These are phyloP conservation scores for Drosophila aldrichi DNA, from an alignment of 2,888 invertebrate species.

Conservation along the genomic window DNA sequence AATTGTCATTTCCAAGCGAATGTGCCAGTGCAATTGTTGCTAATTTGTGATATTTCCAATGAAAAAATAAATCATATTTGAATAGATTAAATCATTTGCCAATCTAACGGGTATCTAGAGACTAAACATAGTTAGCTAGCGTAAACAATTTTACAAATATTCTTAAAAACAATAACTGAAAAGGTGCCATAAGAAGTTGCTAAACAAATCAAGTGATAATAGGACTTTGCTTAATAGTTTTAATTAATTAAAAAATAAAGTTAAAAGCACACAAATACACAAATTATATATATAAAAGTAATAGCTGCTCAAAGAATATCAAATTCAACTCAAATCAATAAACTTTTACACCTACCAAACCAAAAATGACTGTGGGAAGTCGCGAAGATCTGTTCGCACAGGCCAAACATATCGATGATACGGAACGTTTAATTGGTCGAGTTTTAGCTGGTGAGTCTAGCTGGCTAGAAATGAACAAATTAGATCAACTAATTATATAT, in stretches of 20 bases:
- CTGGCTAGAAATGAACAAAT: neutral
- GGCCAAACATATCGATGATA: constrained; percentile 83
- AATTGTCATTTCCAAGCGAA: constrained; percentile 57
- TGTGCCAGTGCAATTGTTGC: constrained; percentile 50
- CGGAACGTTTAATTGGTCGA: constrained; percentile 84
- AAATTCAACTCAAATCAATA: neutral
- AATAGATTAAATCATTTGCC: constrained; percentile 38
- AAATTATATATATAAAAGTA: neutral
- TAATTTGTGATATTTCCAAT: constrained; percentile 74
- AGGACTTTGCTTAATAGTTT: constrained; percentile 13
- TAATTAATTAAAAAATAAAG: constrained; percentile 1
- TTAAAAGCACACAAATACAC: constrained; percentile 10
- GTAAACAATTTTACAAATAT: constrained; percentile 36
- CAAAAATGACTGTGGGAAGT: constrained; percentile 84
- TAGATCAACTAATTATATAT: neutral
- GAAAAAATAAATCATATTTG: constrained; percentile 23
- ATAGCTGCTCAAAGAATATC: neutral
- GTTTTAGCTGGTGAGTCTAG: constrained; percentile 84
- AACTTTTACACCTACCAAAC: neutral
- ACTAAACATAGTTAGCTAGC: constrained; percentile 44
- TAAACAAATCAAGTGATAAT: constrained; percentile 26
- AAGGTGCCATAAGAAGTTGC: constrained; percentile 66
- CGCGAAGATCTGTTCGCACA: constrained; percentile 84
- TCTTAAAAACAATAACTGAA: constrained; percentile 13
- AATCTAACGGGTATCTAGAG: constrained; percentile 51